A percentile compares a stretch with the other conserved stretches of the same genome.
phyloP scores from a whole-genome alignment of 2,797 vertebrate species.

The Anguilla anguilla region DNA sequence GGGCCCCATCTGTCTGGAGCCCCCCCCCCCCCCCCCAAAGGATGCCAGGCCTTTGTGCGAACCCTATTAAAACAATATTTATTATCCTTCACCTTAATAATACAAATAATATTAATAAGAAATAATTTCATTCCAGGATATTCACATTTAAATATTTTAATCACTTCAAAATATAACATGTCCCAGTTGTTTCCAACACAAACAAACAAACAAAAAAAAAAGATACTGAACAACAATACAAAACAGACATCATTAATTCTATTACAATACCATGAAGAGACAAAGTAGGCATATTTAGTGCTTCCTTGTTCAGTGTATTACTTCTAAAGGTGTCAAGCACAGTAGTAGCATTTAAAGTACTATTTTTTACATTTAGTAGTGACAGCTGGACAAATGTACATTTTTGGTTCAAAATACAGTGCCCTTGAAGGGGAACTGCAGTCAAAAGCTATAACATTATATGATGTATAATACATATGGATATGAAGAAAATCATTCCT shows the following conservation, averaged over 20 bases:
- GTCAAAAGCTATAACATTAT: slow-evolving; percentile 6
- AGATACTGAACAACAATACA: slow-evolving; percentile 84
- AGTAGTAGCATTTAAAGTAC: slow-evolving; percentile 73
- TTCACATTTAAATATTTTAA: slow-evolving; percentile 87
- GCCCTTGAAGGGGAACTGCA: slow-evolving; percentile 50
- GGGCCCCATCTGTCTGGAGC: too few species aligned
- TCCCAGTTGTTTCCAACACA: slow-evolving; percentile 78
- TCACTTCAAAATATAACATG: slow-evolving; percentile 88
- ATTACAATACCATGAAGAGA: slow-evolving; percentile 80
- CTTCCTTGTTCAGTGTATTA: slow-evolving; percentile 60
- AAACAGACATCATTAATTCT: slow-evolving; percentile 81
- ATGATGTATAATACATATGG: not conserved
- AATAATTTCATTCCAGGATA: slow-evolving; percentile 88
- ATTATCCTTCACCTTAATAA: too few species aligned
- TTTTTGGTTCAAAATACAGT: slow-evolving; percentile 80
- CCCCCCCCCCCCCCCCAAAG: too few species aligned
- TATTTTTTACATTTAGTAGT: slow-evolving; percentile 66
- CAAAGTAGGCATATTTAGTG: slow-evolving; percentile 67
- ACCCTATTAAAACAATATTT: too few species aligned
- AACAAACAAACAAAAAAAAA: slow-evolving; percentile 70
- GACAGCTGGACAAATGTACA: slow-evolving; percentile 60
- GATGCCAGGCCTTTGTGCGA: too few species aligned
- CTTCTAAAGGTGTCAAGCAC: slow-evolving; percentile 74
- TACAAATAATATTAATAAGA: slow-evolving; percentile 44
- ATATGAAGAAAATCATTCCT: not conserved